A percentile compares a stretch with the other conserved stretches of the same genome.
These are phyloP conservation scores for Magallana angulata DNA, from an alignment of 1,140 invertebrate genomes.

Conservation along the genomic window DNA sequence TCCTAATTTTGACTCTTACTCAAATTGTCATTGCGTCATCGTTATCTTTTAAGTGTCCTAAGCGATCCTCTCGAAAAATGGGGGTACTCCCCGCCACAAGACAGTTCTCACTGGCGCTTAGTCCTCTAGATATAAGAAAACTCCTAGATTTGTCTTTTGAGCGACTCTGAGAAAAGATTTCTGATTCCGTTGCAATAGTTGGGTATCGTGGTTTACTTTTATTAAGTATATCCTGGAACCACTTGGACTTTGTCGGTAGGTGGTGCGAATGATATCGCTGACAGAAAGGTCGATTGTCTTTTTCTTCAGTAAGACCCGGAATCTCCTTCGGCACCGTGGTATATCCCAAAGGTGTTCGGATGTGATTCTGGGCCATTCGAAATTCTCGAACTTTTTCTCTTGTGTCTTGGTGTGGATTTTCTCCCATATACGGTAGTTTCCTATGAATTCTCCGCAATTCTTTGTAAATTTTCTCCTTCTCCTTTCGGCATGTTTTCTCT, in stretches of 20 bases:
- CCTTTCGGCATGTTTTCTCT: slow-evolving; percentile 55
- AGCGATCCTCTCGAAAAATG: slow-evolving; percentile 14
- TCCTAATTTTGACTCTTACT: not conserved
- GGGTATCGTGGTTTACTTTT: not conserved
- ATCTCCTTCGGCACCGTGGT: slow-evolving; percentile 59
- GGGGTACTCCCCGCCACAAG: slow-evolving; percentile 40
- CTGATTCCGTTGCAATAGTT: not conserved
- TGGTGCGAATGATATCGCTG: slow-evolving; percentile 69
- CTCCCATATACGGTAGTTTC: slow-evolving; percentile 64
- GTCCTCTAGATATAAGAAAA: slow-evolving; percentile 42
- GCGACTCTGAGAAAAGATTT: not conserved
- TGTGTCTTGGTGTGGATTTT: slow-evolving; percentile 60
- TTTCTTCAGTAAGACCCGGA: slow-evolving; percentile 63
- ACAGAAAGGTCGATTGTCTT: slow-evolving; percentile 69
- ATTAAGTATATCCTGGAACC: slow-evolving; percentile 66
- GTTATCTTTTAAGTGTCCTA: slow-evolving; percentile 7
- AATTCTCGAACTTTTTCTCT: slow-evolving; percentile 50
- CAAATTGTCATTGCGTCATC: slow-evolving; percentile 57
- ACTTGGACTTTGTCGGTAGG: slow-evolving; percentile 66
- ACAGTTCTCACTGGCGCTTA: slow-evolving; percentile 58
- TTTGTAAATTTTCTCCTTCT: slow-evolving; percentile 58
- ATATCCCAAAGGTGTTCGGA: slow-evolving; percentile 51
- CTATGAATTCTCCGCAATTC: slow-evolving; percentile 63
- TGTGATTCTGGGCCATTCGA: slow-evolving; percentile 42
- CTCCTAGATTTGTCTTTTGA: slow-evolving; percentile 47